A percentile compares a stretch with the other conserved stretches of the same genome.
These are phyloP conservation scores for Cotesia typhae DNA, from an alignment of 1,140 invertebrate genomes.

Conservation along the genomic window DNA sequence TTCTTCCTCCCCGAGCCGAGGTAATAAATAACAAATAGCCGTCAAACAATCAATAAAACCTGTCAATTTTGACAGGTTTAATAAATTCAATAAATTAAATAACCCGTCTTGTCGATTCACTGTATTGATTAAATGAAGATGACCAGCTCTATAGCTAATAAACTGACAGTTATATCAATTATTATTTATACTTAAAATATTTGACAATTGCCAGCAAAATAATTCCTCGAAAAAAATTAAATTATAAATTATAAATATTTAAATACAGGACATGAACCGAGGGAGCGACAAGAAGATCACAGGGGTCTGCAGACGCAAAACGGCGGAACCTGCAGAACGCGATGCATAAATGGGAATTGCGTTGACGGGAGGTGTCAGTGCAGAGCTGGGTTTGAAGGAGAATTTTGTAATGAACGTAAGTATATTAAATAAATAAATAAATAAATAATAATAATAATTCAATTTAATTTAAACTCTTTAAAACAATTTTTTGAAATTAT, in stretches of 20 bases:
- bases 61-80: neutral
- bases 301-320: conserved; percentile 53
- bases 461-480: neutral
- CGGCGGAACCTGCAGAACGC: conserved; percentile 68
- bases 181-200: no score
- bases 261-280: conserved; percentile 1
- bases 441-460: neutral
- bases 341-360: conserved; percentile 83
- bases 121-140: neutral
- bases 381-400: conserved; percentile 77
- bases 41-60: neutral
- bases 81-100: neutral
- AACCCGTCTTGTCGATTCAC: conserved; percentile 25
- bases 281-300: conserved; percentile 6
- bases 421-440: conserved; percentile 32
- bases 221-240: neutral
- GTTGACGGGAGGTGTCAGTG: conserved; percentile 77
- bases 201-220: neutral
- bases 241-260: neutral
- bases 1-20: conserved; percentile 3
- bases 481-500: neutral
- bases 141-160: no score
- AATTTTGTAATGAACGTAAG: conserved; percentile 83
- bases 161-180: no score
- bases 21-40: conserved; percentile 5